Evolutionary conservation across 2,888 invertebrate genomes (phyloP).

Genomic region (Corythucha ciliata): DNA sequence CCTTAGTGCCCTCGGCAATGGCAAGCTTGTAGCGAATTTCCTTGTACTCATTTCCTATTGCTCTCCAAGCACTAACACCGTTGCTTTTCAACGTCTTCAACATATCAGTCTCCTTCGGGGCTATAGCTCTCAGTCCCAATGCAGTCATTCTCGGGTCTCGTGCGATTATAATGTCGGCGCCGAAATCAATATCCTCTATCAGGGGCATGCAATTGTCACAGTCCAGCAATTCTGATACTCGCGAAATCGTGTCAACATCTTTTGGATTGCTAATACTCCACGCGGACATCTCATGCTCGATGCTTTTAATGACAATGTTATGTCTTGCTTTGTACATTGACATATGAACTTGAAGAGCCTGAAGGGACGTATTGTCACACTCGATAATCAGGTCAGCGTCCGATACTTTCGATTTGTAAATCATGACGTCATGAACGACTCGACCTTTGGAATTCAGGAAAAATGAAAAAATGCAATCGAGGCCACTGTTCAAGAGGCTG

Average conservation of each 20-base stretch:
- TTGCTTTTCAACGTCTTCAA: conserved; percentile 2
- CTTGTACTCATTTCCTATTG: conserved; percentile 7
- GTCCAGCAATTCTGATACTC: conserved; percentile 12
- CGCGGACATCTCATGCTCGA: conserved; percentile 26
- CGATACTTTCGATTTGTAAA: conserved; percentile 24
- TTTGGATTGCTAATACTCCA: conserved; percentile 24
- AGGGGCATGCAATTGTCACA: not conserved
- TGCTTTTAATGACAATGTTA: conserved; percentile 20
- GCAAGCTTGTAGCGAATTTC: conserved; percentile 21
- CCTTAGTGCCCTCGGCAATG: conserved; percentile 25
- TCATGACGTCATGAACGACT: conserved; percentile 27
- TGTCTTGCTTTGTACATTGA: conserved; percentile 22
- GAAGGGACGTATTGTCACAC: conserved; percentile 25
- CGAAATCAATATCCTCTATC: conserved; percentile 22
- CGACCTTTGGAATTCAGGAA: conserved; percentile 28
- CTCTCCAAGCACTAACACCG: conserved; percentile 16
- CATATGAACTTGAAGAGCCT: conserved; percentile 25
- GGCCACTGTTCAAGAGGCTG: conserved; percentile 13
- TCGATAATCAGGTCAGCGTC: conserved; percentile 22
- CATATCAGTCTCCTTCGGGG: conserved; percentile 22
- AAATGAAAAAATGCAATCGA: conserved; percentile 23
- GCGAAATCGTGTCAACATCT: conserved; percentile 10
- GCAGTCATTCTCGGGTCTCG: conserved; percentile 25
- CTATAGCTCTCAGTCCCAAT: conserved; percentile 25
- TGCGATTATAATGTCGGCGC: conserved; percentile 17